These are phyloP conservation scores for Scleropages formosus DNA, from an alignment of 2,797 vertebrate genomes.

Conservation along the genomic window DNA sequence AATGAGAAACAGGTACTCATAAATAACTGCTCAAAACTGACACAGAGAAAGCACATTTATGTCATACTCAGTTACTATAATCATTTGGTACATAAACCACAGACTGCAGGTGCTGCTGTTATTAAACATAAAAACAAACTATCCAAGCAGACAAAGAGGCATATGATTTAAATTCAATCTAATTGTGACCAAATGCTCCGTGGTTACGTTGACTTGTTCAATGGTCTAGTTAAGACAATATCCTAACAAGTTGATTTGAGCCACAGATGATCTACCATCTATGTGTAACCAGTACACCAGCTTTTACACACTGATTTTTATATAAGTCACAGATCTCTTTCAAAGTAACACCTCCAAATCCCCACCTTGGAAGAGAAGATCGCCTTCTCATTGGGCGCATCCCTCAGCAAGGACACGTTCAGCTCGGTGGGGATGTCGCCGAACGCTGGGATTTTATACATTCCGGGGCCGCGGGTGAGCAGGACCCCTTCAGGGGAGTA, in stretches of 20 bases:
- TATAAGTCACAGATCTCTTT: neutral
- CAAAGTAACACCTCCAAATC: neutral
- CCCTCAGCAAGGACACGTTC: conserved; percentile 84
- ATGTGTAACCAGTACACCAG: no score
- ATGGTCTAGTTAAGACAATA: no score
- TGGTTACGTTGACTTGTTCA: no score
- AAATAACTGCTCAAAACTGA: no score
- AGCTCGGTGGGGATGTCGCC: conserved; percentile 85
- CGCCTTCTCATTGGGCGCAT: conserved; percentile 84
- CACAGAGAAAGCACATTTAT: neutral
- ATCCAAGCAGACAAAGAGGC: no score
- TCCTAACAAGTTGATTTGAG: no score
- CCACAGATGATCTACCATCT: no score
- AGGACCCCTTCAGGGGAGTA: conserved; percentile 84
- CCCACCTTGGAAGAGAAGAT: conserved; percentile 91
- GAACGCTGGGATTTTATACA: conserved; percentile 91
- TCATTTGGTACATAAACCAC: neutral
- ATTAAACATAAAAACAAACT: no score
- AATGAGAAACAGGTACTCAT: neutral
- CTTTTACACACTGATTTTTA: neutral
- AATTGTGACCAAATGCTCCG: no score
- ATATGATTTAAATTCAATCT: no score
- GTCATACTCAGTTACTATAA: neutral
- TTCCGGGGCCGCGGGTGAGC: conserved; percentile 85
- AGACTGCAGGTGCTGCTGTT: no score